Conservation (phyloP, 1,140 invertebrate species). For the Ericerus pela region DNA sequence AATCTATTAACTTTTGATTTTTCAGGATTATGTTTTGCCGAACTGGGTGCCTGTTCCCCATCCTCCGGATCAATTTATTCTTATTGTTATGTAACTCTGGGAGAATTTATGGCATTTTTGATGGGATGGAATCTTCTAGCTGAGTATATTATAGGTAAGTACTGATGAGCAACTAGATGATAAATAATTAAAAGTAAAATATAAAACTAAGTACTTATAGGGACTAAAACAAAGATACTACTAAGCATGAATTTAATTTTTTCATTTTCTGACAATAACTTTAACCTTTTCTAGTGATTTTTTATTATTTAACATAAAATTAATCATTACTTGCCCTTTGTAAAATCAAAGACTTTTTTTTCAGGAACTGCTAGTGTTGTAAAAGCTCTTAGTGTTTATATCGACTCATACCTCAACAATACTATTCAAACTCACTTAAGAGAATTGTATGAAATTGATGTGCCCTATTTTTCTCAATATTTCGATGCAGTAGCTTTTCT, state of each 20-base stretch:
- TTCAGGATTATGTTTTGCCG: conserved; percentile 62
- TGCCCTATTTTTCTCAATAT: conserved; percentile 38
- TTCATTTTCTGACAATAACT: no score
- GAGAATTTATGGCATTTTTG: conserved; percentile 61
- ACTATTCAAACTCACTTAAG: conserved; percentile 52
- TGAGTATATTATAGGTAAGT: conserved; percentile 75
- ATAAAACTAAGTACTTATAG: no score
- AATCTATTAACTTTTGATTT: conserved; percentile 32
- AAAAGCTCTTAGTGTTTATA: conserved; percentile 73
- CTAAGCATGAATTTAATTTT: no score
- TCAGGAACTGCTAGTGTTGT: conserved; percentile 78
- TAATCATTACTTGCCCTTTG: neutral
- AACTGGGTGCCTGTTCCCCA: conserved; percentile 74
- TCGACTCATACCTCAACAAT: conserved; percentile 64
- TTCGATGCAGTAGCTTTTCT: conserved; percentile 24
- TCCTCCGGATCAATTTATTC: conserved; percentile 74
- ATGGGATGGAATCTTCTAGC: conserved; percentile 81
- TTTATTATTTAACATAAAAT: neutral
- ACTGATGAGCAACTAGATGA: no score
- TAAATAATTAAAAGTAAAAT: no score
- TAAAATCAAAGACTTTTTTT: neutral
- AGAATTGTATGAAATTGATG: conserved; percentile 50
- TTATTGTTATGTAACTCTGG: conserved; percentile 75
- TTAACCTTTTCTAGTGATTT: no score
- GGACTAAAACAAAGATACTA: no score